A percentile compares a stretch with the other conserved stretches of the same genome.
These are phyloP conservation scores for Neodontobutis hainanensis DNA, from an alignment of 2,113 vertebrate genomes.

Conservation along the genomic window DNA sequence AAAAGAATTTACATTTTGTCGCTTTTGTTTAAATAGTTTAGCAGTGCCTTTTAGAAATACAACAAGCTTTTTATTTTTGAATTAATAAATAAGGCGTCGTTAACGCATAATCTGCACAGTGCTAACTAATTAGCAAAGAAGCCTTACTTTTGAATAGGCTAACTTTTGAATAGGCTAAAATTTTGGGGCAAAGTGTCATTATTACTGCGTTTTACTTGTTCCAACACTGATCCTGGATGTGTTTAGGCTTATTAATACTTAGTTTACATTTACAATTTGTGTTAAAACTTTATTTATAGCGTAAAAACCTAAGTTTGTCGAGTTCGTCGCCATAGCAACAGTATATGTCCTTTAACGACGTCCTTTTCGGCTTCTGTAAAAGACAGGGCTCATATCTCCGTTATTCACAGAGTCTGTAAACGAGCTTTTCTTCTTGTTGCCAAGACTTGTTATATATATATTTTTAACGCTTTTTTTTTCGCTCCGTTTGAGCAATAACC, in stretches of 20 bases:
- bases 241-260: conserved; percentile 1
- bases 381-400: conserved; percentile 11
- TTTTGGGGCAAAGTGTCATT: neutral
- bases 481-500: conserved; percentile 5
- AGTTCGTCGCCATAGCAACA: conserved; percentile 7
- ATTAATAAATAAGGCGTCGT: neutral
- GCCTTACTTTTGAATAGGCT: too few species aligned
- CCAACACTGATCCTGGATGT: neutral
- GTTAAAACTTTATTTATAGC: conserved; percentile 2
- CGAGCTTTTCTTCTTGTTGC: conserved; percentile 1
- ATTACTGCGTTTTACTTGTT: neutral
- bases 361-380: conserved; percentile 2
- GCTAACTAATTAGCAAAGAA: neutral
- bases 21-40: neutral
- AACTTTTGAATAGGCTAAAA: neutral
- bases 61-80: neutral
- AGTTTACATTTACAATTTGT: conserved; percentile 7
- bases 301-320: neutral
- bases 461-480: conserved; percentile 19
- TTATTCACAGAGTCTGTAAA: neutral
- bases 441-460: neutral
- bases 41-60: neutral
- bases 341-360: neutral
- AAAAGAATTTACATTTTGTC: neutral
- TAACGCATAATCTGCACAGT: neutral